phyloP scores from a whole-genome alignment of 2,797 vertebrate species.

The Notoglanidium macrostoma region DNA sequence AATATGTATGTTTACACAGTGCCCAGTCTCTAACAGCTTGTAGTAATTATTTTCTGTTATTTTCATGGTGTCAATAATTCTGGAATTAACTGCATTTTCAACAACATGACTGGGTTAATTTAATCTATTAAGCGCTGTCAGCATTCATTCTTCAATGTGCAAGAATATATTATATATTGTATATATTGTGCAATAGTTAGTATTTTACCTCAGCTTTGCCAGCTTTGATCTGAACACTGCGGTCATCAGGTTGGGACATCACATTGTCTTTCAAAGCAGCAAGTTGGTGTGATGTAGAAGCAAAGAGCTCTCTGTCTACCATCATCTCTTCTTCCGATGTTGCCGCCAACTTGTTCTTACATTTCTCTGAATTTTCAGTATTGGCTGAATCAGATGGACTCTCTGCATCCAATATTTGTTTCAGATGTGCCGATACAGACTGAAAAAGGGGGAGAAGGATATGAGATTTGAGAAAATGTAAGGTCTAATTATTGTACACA shows the following conservation, averaged over 20 bases:
- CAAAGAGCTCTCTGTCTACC: constrained; percentile 62
- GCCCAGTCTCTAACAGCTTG: not conserved
- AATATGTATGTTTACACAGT: not conserved
- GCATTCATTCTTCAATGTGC: not conserved
- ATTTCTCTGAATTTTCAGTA: constrained; percentile 48
- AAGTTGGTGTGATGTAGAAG: constrained; percentile 29
- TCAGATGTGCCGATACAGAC: constrained; percentile 85
- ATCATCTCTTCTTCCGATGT: constrained; percentile 60
- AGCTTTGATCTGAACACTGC: constrained; percentile 92
- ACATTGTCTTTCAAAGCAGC: constrained; percentile 56
- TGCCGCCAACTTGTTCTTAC: constrained; percentile 66
- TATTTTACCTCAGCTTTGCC: constrained; percentile 90
- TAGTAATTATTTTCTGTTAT: not conserved
- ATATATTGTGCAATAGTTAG: not conserved
- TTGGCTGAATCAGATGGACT: constrained; percentile 55
- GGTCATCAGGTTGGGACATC: constrained; percentile 77
- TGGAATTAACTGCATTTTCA: not conserved
- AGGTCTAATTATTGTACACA: not conserved
- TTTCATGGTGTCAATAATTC: not conserved
- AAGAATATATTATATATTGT: not conserved
- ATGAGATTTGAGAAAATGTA: not conserved
- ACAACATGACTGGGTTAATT: not conserved
- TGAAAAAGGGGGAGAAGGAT: constrained; percentile 55
- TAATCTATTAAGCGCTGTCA: not conserved
- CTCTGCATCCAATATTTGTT: constrained; percentile 70